Evolutionary conservation across 92 coral and sea anemone genomes (phyloP).

Genomic region (Zoanthus sansibaricus): DNA sequence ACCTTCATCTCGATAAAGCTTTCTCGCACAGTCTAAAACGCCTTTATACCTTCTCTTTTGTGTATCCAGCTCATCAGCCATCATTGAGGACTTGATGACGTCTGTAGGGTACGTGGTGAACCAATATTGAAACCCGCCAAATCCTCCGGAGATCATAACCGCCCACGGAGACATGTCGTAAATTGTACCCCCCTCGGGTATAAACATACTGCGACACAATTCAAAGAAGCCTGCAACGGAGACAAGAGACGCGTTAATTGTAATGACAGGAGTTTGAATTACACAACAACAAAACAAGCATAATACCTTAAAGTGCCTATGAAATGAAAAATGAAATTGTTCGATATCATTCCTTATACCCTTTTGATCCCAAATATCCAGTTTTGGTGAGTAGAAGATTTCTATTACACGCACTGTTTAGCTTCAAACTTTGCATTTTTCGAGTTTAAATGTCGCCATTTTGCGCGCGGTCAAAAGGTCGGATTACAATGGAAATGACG

Average conservation of each 20-base stretch:
- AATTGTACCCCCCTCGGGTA: constrained; percentile 84
- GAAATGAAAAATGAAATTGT: too few relatives aligned
- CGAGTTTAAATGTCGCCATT: too few relatives aligned
- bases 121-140: constrained; percentile 92
- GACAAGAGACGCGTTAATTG: neutral
- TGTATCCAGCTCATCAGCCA: constrained; percentile 78
- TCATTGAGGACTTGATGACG: constrained; percentile 87
- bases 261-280: too few relatives aligned
- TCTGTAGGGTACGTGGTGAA: constrained; percentile 90
- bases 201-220: constrained; percentile 63
- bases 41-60: constrained; percentile 73
- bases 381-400: too few relatives aligned
- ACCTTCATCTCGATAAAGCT: constrained; percentile 72
- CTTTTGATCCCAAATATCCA: too few relatives aligned
- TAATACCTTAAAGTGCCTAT: too few relatives aligned
- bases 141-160: constrained; percentile 72
- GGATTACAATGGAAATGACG: too few relatives aligned
- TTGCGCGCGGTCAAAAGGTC: too few relatives aligned
- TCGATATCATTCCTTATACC: too few relatives aligned
- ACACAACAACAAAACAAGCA: too few relatives aligned
- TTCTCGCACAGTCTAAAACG: constrained; percentile 74
- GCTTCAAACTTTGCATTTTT: too few relatives aligned
- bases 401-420: too few relatives aligned
- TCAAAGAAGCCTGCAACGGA: constrained; percentile 80
- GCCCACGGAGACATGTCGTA: constrained; percentile 81